phyloP scores from a whole-genome alignment of 2,797 vertebrate species.

The Crocidura indochinensis region DNA sequence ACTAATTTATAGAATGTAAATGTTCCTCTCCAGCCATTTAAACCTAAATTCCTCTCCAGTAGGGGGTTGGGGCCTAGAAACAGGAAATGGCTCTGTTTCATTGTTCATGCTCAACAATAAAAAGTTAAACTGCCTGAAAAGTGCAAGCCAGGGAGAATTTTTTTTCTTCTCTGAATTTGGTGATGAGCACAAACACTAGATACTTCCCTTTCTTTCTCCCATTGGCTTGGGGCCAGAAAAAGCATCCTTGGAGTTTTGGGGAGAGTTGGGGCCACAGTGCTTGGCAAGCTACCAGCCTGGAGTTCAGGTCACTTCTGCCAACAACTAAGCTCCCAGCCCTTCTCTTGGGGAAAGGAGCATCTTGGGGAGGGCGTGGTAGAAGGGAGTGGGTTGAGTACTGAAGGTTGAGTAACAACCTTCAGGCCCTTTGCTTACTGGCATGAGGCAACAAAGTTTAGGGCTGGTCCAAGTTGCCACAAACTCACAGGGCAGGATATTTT shows the following conservation, averaged over 20 bases:
- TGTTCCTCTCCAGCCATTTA: slow-evolving; percentile 62
- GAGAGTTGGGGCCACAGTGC: background rate
- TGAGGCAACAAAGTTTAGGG: background rate
- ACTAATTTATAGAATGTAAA: slow-evolving; percentile 82
- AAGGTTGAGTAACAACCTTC: background rate
- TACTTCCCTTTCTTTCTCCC: background rate
- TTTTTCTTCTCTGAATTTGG: slow-evolving; percentile 20
- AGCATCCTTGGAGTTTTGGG: background rate
- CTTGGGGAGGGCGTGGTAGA: background rate
- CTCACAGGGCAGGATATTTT: background rate
- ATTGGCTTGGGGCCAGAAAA: background rate
- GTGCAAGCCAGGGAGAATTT: slow-evolving; percentile 59
- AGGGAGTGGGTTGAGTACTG: background rate
- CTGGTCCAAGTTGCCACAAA: background rate
- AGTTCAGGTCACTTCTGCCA: background rate
- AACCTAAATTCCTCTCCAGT: slow-evolving; percentile 53
- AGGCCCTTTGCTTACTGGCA: background rate
- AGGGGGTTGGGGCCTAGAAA: slow-evolving; percentile 23
- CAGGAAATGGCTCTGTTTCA: slow-evolving; percentile 65
- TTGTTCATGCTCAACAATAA: slow-evolving; percentile 73
- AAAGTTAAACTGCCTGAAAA: slow-evolving; percentile 76
- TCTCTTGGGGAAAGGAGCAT: background rate
- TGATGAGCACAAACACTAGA: background rate
- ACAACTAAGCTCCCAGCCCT: background rate
- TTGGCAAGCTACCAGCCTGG: fast-evolving